phyloP scores from a whole-genome alignment of 2,797 vertebrate genomes.

The Galago senegalensis region DNA sequence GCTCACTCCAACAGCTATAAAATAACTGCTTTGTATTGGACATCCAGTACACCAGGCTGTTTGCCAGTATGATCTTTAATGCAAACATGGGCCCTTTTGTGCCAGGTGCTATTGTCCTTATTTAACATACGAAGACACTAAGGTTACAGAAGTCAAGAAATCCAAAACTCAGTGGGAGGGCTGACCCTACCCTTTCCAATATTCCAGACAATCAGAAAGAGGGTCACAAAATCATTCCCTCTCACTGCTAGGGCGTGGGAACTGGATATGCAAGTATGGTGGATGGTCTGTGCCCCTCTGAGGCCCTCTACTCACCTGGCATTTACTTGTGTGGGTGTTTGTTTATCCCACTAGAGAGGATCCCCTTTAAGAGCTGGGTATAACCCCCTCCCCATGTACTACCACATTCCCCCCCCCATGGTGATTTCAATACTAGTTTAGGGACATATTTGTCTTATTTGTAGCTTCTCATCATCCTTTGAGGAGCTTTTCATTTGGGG shows the following conservation, averaged over 20 bases:
- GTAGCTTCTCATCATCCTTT: background rate
- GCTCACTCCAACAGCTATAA: background rate
- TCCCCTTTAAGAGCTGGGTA: background rate
- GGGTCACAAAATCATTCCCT: background rate
- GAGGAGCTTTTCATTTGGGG: background rate
- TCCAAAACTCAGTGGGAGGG: background rate
- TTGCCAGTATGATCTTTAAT: too few species aligned
- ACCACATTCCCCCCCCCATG: accelerated
- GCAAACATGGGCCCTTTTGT: background rate
- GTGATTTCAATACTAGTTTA: background rate
- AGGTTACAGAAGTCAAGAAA: slow-evolving; percentile 42
- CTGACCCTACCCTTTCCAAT: background rate
- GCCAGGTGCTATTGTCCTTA: background rate
- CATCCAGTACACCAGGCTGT: background rate
- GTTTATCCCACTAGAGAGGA: too few species aligned
- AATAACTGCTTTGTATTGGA: background rate
- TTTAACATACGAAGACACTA: background rate
- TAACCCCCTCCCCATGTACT: background rate
- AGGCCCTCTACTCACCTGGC: background rate
- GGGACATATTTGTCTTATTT: background rate
- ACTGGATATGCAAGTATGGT: accelerated
- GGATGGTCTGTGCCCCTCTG: accelerated
- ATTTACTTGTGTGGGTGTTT: accelerated
- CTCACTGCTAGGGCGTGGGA: too few species aligned
- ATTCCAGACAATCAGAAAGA: background rate